Base-by-base conservation (phyloP, 64 coral and sea anemone genomes). In the Cladopsammia gracilis region DNA sequence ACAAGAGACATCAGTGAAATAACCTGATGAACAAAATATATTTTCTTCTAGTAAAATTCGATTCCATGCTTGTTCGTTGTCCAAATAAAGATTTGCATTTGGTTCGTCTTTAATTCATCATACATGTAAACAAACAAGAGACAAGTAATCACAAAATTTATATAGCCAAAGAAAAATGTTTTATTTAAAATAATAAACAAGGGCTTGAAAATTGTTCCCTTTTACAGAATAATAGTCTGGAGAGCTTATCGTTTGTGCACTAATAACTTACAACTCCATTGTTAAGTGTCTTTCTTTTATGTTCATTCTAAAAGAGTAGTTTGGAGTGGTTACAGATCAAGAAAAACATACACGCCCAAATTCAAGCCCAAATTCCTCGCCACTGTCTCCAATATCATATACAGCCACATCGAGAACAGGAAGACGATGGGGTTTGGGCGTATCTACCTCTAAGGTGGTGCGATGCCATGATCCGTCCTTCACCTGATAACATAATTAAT, bases 331-430 rank as follows among this genome's bases (percentile, higher is more conserved):
- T 64, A 69, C 18, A 12, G 15, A 67, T 93, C 44, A 95, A 46
- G 88, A 84, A 62, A 95, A 95, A 79, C 93, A 95, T n/a, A 95
- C 93, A 5, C 87, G 87, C 20, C 88, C 93, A n/a, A 95, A 90
- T 50, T 95, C 93, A 61, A 95, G 25, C 58, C 93, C 93, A 68
- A 95, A 95, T 73, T 95, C 93, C 43, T 95, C 93, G 2, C 69
- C 88, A 48, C 65, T 23, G 10, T 67, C 79, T 76, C 93, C 93
- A 48, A 95, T 90, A 78, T 95, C 93, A 86, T 86, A 95, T 5
- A 84, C 88, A 58, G 93, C 93, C 42, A 95, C 81, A 76, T 95
- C 93, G 14, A 73, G 71, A 10, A 95, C 49, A 45, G 93, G 93
- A 15, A 95, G 80, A 26, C 93, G 78, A 56, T 85, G 79, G 5